Percentiles rank a stretch among this genome's conserved stretches.
Evolutionary conservation across 2,797 vertebrate genomes (phyloP).

Genomic region (Diplodus puntazzo): DNA sequence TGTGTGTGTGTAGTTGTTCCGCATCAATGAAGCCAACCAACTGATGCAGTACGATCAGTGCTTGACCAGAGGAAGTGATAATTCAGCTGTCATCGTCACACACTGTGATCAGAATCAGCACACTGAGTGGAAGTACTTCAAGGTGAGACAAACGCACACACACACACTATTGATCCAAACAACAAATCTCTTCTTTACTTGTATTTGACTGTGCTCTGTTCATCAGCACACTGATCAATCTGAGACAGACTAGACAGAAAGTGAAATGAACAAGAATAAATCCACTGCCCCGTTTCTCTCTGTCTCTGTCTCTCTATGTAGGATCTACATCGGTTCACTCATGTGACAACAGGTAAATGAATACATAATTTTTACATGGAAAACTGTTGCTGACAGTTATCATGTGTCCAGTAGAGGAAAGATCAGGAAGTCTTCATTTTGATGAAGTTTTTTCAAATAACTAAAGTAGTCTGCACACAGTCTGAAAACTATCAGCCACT

Average conservation of each 20-base stretch:
- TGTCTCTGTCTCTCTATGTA: conserved; percentile 67
- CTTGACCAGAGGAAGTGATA: conserved; percentile 90
- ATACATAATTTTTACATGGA: conserved; percentile 34
- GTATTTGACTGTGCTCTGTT: not conserved
- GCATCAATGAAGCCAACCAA: conserved; percentile 97
- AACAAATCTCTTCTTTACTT: not conserved
- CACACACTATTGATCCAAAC: not conserved
- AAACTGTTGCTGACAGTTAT: not conserved
- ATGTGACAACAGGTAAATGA: conserved; percentile 87
- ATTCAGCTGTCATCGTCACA: conserved; percentile 90
- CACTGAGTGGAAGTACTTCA: conserved; percentile 98
- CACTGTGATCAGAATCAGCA: conserved; percentile 94
- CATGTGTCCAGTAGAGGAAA: not conserved
- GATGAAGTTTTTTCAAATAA: not conserved
- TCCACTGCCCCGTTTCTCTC: conserved; percentile 11
- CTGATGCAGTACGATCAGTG: conserved; percentile 99
- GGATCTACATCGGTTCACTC: conserved; percentile 93
- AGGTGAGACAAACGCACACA: conserved; percentile 83
- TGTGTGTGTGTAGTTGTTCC: conserved; percentile 89
- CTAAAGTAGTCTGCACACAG: not conserved
- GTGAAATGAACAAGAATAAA: conserved; percentile 2
- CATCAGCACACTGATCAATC: not conserved
- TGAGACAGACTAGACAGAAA: not conserved
- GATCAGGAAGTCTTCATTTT: not conserved
- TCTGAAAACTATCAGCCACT: not conserved